These are phyloP conservation scores for Botia almorhae DNA, from an alignment of 2,797 vertebrate species.

Conservation along the genomic window DNA sequence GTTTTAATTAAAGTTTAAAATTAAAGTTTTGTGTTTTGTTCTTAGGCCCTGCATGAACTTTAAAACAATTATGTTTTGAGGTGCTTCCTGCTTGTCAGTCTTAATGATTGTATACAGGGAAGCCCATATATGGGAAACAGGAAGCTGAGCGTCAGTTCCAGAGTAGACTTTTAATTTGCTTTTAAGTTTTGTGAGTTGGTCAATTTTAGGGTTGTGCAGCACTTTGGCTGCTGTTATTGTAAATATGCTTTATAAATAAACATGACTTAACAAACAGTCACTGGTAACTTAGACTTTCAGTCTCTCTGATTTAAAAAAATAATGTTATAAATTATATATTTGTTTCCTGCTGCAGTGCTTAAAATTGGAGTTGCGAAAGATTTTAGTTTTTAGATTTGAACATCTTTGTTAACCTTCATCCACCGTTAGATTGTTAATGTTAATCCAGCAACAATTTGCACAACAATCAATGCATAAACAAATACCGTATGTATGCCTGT, in stretches of 20 bases:
- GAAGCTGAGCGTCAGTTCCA: background rate
- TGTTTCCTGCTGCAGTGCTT: slow-evolving; percentile 1
- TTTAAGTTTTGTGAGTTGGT: background rate
- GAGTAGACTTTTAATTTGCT: background rate
- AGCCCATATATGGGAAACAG: background rate
- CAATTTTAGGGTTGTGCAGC: background rate
- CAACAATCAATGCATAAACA: too few relatives aligned
- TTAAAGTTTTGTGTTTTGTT: too few relatives aligned
- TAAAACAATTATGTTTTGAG: too few relatives aligned
- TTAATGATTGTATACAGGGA: too few relatives aligned
- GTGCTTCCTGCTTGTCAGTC: too few relatives aligned
- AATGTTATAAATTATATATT: slow-evolving; percentile 17
- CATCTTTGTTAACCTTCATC: background rate
- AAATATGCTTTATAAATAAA: background rate
- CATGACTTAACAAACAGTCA: background rate
- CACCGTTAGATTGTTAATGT: background rate
- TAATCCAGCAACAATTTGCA: slow-evolving; percentile 5
- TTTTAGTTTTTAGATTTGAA: slow-evolving; percentile 11
- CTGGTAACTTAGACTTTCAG: slow-evolving; percentile 9
- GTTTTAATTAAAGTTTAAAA: too few relatives aligned
- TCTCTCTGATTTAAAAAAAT: slow-evolving; percentile 12
- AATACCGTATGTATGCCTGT: too few relatives aligned
- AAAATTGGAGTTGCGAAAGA: background rate
- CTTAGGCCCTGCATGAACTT: too few relatives aligned
- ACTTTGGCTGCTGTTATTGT: background rate